Evolutionary conservation across 2,113 vertebrate species (phyloP), one percentile per base, ranked within the genome.

Genomic region (Furnarius figulus): DNA sequence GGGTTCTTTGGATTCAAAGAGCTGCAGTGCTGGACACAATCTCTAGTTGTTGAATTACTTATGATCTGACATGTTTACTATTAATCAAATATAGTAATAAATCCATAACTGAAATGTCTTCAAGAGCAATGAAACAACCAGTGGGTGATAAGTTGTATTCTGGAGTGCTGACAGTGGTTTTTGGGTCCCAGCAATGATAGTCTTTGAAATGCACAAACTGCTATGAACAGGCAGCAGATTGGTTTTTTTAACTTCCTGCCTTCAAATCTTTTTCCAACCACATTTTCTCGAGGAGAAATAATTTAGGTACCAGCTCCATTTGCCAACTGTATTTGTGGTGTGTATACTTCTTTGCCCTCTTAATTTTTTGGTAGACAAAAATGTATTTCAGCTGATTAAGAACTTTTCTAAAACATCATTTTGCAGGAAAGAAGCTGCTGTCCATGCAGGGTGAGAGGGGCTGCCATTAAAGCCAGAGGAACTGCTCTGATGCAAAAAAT

Each of bases 1-100:
- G 35, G 16, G 16, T 1, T 88, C 35, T 56, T 82, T 37, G 46
- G 11, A 65, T 83, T 83, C 30, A 19, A 42, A 44, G 23, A 16
- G 9, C 12, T 79, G 52, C 46, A 67, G 5, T 30, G 14, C 18
- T 56, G 30, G 52, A 52, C 2, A 35, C 19, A 28, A 39, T 27
- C 2, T 14, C 46, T 47, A 14, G 23, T 18, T 74, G 20, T 84
- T 91, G 81, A 55, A 35, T 71, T 27, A 42, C 6, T 8, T 46
- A 0, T 55, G 5, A 42, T 14, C 14, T 59, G 19, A 55, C 1
- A 1, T 22, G 6, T 61, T 77, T 84, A 13, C 9, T 47, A 21
- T 53, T 67, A 71, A 39, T 4, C 42, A 71, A 81, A 74, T 33
- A 24, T 17, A 44, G 44, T 6, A 28, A 19, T 40, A 71, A 89